These are phyloP conservation scores for Sebastes dallii DNA, from an alignment of 2,797 vertebrate genomes.

Conservation along the genomic window DNA sequence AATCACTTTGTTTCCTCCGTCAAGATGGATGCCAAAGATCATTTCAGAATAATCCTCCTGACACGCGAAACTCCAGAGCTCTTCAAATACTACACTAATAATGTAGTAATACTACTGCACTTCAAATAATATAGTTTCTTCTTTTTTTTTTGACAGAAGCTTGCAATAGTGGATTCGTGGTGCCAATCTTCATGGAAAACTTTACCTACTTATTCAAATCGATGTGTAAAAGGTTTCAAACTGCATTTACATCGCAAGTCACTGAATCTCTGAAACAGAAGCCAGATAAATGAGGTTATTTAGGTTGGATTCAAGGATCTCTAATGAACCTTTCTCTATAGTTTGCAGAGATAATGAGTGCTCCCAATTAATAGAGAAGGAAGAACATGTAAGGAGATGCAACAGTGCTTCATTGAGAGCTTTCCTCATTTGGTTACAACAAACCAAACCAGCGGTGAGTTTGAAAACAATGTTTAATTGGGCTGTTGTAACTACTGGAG, in stretches of 20 bases:
- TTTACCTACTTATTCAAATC: background rate
- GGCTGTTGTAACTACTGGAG: too few relatives aligned
- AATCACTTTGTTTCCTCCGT: slow-evolving; percentile 40
- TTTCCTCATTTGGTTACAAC: background rate
- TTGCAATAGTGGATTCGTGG: background rate
- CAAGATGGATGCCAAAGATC: slow-evolving; percentile 26
- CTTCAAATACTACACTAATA: too few relatives aligned
- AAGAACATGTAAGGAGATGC: background rate
- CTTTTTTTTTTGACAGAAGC: background rate
- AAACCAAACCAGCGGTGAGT: background rate
- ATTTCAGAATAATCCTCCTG: slow-evolving; percentile 12
- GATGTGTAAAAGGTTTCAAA: background rate
- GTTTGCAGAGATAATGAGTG: background rate
- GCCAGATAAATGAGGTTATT: background rate
- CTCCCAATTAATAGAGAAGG: too few relatives aligned
- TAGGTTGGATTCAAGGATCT: background rate
- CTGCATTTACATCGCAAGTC: too few relatives aligned
- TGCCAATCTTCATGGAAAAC: background rate
- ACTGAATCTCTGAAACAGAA: too few relatives aligned
- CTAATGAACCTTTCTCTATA: background rate
- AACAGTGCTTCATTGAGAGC: background rate
- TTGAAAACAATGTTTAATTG: too few relatives aligned
- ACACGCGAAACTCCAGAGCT: background rate
- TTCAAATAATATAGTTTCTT: background rate
- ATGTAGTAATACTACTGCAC: too few relatives aligned